Evolutionary conservation across 30 jellyfish, hydroid and myxozoan species (phyloP), one percentile per base, ranked within the genome.

Genomic region (Cassiopea andromeda): DNA sequence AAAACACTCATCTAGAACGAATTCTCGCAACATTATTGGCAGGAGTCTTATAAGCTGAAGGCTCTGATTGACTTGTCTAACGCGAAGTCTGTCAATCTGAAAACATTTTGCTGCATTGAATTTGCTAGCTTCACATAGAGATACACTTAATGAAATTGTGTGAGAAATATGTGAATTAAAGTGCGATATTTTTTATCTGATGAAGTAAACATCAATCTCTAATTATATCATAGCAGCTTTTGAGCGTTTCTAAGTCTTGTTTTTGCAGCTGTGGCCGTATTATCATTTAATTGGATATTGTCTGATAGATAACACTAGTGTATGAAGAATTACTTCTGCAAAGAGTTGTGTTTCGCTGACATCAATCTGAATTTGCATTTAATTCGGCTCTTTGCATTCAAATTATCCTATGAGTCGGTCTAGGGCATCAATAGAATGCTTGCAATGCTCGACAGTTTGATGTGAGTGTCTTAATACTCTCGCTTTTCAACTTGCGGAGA

Each of bases 241-340:
- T 70, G 49, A 19, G 79, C 54, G 6, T 19, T n/a, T 27, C 7
- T 70, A 18, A 43, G 57, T 9, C 54, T 18, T 70, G 79, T 70
- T 70, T 10, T 70, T 70, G 54, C 79, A 70, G 79, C 79, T 70
- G 79, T 70, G 79, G 79, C 54, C 0, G 15, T 43, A 70, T 70
- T 70, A 70, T 70, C 79, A 70, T 1, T 70, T 70, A 70, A 70
- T 70, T 70, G 79, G 79, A 70, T 70, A 43, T 70, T 6, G 54
- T 43, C 49, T 8, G 79, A 43, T 1, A 16, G 79, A 70, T 70
- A 70, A 15, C 79, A 64, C 73, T 64, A 64, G 8, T 7, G 73
- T 27, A 64, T 64, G 73, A 17, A 64, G 73, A 64, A 64, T 64
- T 64, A 64, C 73, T 64, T 64, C 43, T 2, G 73, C 43, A 64